Conservation (phyloP, 2,888 invertebrate species). For the Nephrotoma appendiculata region DNA sequence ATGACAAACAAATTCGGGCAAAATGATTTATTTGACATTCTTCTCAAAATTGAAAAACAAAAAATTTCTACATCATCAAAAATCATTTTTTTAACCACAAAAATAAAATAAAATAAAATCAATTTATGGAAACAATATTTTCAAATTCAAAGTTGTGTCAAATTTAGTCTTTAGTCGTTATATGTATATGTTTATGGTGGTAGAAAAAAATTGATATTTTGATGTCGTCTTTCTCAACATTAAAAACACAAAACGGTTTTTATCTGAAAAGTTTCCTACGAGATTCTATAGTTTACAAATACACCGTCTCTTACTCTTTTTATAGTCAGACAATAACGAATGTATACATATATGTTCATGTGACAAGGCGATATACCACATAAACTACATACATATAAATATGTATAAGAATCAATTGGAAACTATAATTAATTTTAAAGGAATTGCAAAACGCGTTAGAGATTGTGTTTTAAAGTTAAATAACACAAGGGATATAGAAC, state of each 20-base stretch:
- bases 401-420: not conserved
- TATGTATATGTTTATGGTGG: not conserved
- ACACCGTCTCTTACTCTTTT: not conserved
- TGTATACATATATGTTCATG: not conserved
- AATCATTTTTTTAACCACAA: not conserved
- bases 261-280: not conserved
- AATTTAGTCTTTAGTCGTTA: not conserved
- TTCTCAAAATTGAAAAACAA: not conserved
- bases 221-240: not conserved
- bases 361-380: not conserved
- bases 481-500: too few relatives aligned
- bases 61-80: not conserved
- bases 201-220: not conserved
- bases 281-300: not conserved
- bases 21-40: not conserved
- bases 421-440: not conserved
- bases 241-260: not conserved
- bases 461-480: too few relatives aligned
- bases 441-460: too few relatives aligned
- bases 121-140: not conserved
- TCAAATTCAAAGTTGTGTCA: not conserved
- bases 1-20: not conserved
- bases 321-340: not conserved
- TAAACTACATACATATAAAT: not conserved
- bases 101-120: not conserved